Evolutionary conservation across 2,113 vertebrate species (phyloP).

Genomic region (Nyctereutes procyonoides): DNA sequence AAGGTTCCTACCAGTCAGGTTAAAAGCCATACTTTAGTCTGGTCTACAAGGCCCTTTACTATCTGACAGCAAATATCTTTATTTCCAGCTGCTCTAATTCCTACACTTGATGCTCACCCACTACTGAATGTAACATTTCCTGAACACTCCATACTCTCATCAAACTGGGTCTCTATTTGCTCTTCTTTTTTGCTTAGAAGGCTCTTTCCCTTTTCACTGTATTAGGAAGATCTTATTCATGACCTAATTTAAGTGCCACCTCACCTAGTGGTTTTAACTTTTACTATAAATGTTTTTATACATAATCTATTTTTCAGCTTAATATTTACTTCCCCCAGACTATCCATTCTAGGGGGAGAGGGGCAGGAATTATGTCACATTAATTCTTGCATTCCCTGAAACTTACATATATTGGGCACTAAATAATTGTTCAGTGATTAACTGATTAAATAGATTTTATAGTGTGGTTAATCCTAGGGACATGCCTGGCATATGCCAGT

Average conservation of each 20-base stretch:
- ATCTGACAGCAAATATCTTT: background rate
- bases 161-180: background rate
- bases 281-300: conserved; percentile 32
- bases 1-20: background rate
- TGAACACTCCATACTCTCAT: background rate
- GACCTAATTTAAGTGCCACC: conserved; percentile 14
- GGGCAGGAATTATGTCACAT: background rate
- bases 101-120: background rate
- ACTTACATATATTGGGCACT: background rate
- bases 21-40: background rate
- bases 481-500: background rate
- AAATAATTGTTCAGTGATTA: conserved; percentile 1
- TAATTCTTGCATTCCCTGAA: background rate
- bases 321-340: background rate
- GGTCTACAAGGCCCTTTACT: background rate
- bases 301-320: conserved; percentile 24
- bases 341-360: background rate
- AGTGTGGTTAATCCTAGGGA: background rate
- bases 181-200: background rate
- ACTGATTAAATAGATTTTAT: background rate
- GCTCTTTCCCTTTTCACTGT: background rate
- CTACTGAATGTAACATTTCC: background rate
- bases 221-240: conserved; percentile 25
- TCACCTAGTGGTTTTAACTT: background rate
- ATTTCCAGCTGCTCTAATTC: background rate